These are phyloP conservation scores for Sycophaga agraensis DNA, from an alignment of 1,140 invertebrate genomes.

Conservation along the genomic window DNA sequence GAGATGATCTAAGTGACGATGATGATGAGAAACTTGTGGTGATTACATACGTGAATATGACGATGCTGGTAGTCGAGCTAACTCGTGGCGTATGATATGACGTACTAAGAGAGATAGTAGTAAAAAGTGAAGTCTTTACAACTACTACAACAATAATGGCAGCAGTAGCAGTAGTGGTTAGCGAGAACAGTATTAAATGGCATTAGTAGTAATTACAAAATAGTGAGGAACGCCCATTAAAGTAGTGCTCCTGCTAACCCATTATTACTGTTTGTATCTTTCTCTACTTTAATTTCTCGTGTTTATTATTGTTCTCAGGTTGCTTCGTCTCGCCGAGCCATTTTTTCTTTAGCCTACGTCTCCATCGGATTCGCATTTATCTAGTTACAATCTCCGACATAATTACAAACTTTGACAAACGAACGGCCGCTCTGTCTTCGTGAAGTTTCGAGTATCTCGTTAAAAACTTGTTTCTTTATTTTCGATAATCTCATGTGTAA, in stretches of 20 bases:
- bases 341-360: neutral
- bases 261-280: conserved; percentile 19
- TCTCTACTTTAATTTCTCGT: neutral
- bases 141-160: conserved; percentile 15
- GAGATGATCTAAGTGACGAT: conserved; percentile 27
- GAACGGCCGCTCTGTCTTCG: neutral
- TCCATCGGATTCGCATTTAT: neutral
- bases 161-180: conserved; percentile 16
- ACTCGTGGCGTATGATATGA: conserved; percentile 9
- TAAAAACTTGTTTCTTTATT: neutral
- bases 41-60: conserved; percentile 4
- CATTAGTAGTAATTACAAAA: conserved; percentile 26
- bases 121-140: conserved; percentile 25
- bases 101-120: conserved; percentile 4
- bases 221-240: conserved; percentile 19
- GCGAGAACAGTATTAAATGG: conserved; percentile 23
- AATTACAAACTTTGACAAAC: conserved; percentile 2
- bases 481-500: conserved; percentile 25
- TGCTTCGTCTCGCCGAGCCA: neutral
- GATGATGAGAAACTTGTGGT: neutral
- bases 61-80: conserved; percentile 28
- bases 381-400: neutral
- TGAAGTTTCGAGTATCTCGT: neutral
- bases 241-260: conserved; percentile 24
- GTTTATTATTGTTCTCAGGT: neutral